phyloP scores from a whole-genome alignment of 2,113 vertebrate genomes.

The Cyanoramphus novaezelandiae region DNA sequence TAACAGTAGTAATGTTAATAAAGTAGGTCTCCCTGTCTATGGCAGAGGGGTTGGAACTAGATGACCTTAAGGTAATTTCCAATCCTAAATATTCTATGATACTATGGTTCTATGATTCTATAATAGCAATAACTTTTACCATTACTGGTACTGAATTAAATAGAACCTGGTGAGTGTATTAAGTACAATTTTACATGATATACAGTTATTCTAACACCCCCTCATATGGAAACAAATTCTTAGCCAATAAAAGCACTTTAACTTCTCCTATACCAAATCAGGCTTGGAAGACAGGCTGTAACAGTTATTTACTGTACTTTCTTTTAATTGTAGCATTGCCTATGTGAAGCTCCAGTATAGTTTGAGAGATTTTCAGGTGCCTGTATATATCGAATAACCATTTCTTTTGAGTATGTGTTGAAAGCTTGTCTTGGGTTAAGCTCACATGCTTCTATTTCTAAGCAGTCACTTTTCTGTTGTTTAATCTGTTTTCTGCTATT shows the following conservation, averaged over 20 bases:
- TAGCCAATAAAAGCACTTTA: constrained; percentile 51
- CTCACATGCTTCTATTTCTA: constrained; percentile 44
- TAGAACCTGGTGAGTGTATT: constrained; percentile 39
- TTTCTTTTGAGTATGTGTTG: constrained; percentile 37
- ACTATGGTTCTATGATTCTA: too few species aligned
- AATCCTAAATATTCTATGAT: too few species aligned
- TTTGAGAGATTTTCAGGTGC: constrained; percentile 30
- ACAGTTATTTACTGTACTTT: not conserved
- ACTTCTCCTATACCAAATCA: not conserved
- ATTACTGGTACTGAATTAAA: constrained; percentile 38
- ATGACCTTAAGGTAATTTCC: too few species aligned
- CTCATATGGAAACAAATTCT: constrained; percentile 49
- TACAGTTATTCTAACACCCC: constrained; percentile 52
- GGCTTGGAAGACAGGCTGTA: not conserved
- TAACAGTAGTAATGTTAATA: not conserved
- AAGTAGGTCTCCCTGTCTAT: too few species aligned
- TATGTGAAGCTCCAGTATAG: not conserved
- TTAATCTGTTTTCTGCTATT: constrained; percentile 76
- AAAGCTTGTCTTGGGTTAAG: constrained; percentile 60
- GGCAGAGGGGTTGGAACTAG: too few species aligned
- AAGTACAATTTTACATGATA: constrained; percentile 57
- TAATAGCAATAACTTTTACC: not conserved
- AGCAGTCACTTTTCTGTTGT: constrained; percentile 61
- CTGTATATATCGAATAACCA: not conserved
- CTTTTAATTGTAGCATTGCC: not conserved